Base-by-base conservation (phyloP, 2,113 vertebrate genomes). In the Galeopterus variegatus region DNA sequence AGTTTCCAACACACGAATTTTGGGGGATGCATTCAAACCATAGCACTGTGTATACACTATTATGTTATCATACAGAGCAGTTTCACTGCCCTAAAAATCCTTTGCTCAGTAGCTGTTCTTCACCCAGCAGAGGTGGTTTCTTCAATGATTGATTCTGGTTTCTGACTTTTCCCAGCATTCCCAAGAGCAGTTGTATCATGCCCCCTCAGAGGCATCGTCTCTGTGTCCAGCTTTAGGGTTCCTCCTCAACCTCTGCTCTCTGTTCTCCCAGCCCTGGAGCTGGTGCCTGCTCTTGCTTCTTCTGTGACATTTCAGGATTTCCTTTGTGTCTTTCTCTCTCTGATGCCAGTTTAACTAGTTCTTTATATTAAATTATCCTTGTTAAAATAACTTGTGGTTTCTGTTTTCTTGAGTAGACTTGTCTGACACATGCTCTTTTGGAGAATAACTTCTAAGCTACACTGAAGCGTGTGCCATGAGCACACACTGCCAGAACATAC, bases 331-430 rank as follows among this genome's bases (percentile, higher is more conserved):
- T 94, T 86, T 86, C 19, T 7, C 45, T 60, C 13, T 82, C 36
- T 2, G 8, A 2, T 48, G 45, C 15, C 18, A 52, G 8, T 72
- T 70, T 60, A 48, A 33, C 23, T 69, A 69, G 28, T 69, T 93
- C n/a, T 62, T 87, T 72, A 6, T 52, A 36, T 81, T 92, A 9
- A 58, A 76, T 45, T 70, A 10, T 70, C 15, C 70, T 60, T 92
- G 62, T 82, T 89, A 65, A 94, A 89, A 77, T 65, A 70, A 76
- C 56, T 50, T 36, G 14, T n/a, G 24, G 67, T 72, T 76, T 93
- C 24, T 45, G 28, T 87, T 72, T 90, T 79, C 62, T 50, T 62
- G 21, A 56, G 6, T n/a, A 52, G 54, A 72, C 83, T 10, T 94
- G 26, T 28, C 12, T 48, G 18, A 24, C 36, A 17, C 19, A 48